Conservation (phyloP, 2,113 vertebrate genomes). For the Hiodon alosoides region DNA sequence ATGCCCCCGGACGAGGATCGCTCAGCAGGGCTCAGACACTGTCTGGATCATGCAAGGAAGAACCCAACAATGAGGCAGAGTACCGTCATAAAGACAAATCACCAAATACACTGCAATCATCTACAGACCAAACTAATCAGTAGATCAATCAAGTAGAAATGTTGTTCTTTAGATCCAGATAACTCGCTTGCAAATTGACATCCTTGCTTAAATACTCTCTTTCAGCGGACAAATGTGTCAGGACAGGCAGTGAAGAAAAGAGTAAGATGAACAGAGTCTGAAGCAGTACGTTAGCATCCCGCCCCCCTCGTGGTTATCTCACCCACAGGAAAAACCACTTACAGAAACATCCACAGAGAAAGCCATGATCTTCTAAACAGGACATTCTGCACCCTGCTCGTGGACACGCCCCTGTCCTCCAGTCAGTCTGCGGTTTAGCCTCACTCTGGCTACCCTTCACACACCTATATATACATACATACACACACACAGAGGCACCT, state of each 20-base stretch:
- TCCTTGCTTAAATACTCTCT: constrained; percentile 9
- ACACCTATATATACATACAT: too few species aligned
- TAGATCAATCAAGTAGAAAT: background rate
- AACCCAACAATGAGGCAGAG: too few species aligned
- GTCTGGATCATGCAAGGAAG: too few species aligned
- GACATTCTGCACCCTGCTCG: constrained; percentile 40
- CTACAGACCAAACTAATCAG: background rate
- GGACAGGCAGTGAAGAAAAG: background rate
- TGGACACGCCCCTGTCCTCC: background rate
- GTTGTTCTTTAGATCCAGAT: background rate
- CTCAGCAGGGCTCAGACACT: too few species aligned
- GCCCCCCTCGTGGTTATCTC: constrained; percentile 22
- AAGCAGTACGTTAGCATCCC: background rate
- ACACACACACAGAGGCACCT: too few species aligned
- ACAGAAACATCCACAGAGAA: constrained; percentile 29
- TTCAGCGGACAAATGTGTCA: constrained; percentile 8
- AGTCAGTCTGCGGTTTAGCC: background rate
- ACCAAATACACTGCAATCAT: background rate
- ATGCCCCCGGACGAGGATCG: too few species aligned
- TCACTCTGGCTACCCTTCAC: too few species aligned
- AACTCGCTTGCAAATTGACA: background rate
- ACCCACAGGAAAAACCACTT: constrained; percentile 42
- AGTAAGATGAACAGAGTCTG: background rate
- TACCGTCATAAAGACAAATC: background rate
- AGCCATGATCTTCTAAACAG: constrained; percentile 40